A percentile compares a stretch with the other conserved stretches of the same genome.
Conservation (phyloP, 2,113 vertebrate species). For the Spizaetus ornatus region DNA sequence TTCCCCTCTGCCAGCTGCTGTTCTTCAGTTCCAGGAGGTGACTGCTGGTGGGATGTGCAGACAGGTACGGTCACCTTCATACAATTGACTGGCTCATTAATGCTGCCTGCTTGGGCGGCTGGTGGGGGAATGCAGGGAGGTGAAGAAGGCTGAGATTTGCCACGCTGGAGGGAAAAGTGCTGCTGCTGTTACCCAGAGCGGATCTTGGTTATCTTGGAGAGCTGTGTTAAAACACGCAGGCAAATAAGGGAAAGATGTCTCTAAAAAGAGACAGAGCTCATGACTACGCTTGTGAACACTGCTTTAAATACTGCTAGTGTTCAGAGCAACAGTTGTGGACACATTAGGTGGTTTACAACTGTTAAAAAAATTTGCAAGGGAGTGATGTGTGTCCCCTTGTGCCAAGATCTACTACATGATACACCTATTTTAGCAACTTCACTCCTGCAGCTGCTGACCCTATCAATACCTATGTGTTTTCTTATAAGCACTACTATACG, state of each 20-base stretch:
- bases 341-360: background rate
- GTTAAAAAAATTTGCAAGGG: background rate
- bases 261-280: background rate
- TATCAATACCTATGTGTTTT: background rate
- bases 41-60: background rate
- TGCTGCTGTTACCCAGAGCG: background rate
- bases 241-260: background rate
- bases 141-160: background rate
- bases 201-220: background rate
- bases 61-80: background rate
- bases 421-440: background rate
- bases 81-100: background rate
- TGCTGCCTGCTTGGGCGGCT: background rate
- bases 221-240: background rate
- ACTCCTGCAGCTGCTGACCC: background rate
- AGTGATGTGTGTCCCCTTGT: background rate
- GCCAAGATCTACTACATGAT: background rate
- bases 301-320: background rate
- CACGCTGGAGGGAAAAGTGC: background rate
- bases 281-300: background rate
- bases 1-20: background rate
- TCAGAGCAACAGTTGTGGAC: background rate
- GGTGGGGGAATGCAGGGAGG: background rate
- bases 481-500: background rate
- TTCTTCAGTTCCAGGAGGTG: background rate